Evolutionary conservation across 2,888 invertebrate genomes (phyloP), one percentile per base, ranked within the genome.

Genomic region (Drosophila greeni): DNA sequence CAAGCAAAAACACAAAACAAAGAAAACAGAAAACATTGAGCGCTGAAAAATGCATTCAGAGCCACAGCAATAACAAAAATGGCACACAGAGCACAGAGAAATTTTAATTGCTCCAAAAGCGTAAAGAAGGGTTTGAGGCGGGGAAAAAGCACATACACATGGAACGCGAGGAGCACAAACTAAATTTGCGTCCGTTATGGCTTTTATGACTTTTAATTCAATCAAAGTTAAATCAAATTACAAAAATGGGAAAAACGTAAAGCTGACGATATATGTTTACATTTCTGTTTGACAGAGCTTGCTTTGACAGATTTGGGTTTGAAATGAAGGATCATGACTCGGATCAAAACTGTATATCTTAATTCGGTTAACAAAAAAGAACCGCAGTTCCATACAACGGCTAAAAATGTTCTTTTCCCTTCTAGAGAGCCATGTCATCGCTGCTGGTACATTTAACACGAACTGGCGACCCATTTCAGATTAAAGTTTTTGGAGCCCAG

Each of bases 71-170:
- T 54, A 74, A 55, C 59, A 54, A 75, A 74, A 70, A 75, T 70
- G 60, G 62, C 62, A 68, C 49, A 66, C 60, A 49, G 65, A 51
- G 66, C 49, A 70, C 68, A 76, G 69, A 75, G 66, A 72, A 73
- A 80, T 80, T 80, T 82, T 80, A 81, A 81, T 82, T 82, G 82
- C 82, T 76, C 72, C 61, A 75, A 78, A 75, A 61, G 66, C 49
- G 40, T 49, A 24, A 39, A 49, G 36, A 37, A 37, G 43, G 54
- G 56, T 14, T 45, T 29, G 45, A 14, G 45, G 16, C 33, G 43
- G 49, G 43, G 12, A 7, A 33, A 29, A 33, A 42, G 11, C 16
- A 16, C 24, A 42, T 9, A 9, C 14, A n/a, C 37, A 36, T 48
- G 31, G 43, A 24, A 24, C 6, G n/a, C 5, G n/a, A 24, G 23